Conservation (phyloP, 30 jellyfish, hydroid and myxozoan species). For the Nemopilema nomurai region DNA sequence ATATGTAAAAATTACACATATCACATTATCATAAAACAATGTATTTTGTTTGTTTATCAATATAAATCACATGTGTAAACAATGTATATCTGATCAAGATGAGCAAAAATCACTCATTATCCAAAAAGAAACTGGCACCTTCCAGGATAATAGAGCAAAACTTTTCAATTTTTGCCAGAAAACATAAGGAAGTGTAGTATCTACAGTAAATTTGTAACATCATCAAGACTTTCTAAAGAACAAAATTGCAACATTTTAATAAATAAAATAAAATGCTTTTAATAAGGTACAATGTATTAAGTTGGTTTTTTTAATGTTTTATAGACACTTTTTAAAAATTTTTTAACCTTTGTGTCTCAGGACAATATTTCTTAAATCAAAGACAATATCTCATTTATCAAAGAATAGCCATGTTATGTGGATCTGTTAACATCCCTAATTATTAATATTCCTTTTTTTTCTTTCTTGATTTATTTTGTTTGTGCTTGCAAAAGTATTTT, state of each 20-base stretch:
- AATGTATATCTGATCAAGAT: not conserved
- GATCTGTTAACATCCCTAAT: not conserved
- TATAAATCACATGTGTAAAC: not conserved
- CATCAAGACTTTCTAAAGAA: not conserved
- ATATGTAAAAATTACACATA: not conserved
- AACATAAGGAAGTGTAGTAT: conserved; percentile 41
- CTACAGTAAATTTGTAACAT: conserved; percentile 14
- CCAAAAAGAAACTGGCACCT: conserved; percentile 53
- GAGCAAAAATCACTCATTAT: conserved; percentile 40
- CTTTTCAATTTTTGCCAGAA: conserved; percentile 45
- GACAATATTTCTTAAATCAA: not conserved
- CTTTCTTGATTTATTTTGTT: not conserved
- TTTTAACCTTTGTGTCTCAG: not conserved
- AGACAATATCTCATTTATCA: not conserved
- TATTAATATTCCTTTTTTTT: not conserved
- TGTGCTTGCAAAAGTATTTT: not conserved
- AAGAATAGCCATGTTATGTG: not conserved
- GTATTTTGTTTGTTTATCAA: not conserved
- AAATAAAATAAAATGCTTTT: not conserved
- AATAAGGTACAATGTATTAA: not conserved
- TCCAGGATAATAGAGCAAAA: conserved; percentile 53
- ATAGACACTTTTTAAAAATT: not conserved
- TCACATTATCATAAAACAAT: not conserved
- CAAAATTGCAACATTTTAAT: not conserved
- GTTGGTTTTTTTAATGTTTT: not conserved